Base-by-base conservation (phyloP, 2,888 invertebrate species). In the Argyresthia albistria region DNA sequence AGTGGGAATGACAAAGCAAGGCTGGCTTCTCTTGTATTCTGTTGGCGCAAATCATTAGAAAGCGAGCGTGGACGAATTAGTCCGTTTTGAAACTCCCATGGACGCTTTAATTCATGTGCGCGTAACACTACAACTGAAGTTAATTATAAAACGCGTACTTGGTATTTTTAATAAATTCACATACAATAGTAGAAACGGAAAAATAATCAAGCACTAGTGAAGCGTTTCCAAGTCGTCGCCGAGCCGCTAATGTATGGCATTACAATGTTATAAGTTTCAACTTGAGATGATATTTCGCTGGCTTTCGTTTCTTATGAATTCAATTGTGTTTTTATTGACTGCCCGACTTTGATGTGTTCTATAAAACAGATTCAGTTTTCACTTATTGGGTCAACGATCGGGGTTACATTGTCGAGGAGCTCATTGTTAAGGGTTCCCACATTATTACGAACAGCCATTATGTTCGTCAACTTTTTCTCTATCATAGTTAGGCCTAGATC, bases 181-280 rank as follows among this genome's bases (percentile, higher is more conserved):
- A 47, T 35, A 25, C 25, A 25, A 25, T 25, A 25, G 25, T 25
- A 25, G 74, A 76, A 76, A 78, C 72, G 72, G 61, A 65, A 69
- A 74, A 80, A 80, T 79, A 72, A 69, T 76, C 69, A 60, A 59
- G 57, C 58, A 67, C 73, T 64, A 78, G 74, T 80, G 68, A 80
- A 70, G 81, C 80, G 73, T 73, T 67, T 69, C 72, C 61, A 69
- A 72, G 73, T 69, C 65, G 67, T 65, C 67, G 69, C 73, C 67
- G 71, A 70, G 25, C 69, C 68, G 65, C 67, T 66, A 65, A 68
- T 65, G 66, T 66, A 66, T 64, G 56, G 61, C 54, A 65, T 60
- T 60, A 64, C 61, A 64, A 67, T 67, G 43, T 9, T 46, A 46
- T 11, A 45, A 7, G 45, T 15, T 45, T 45, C 45, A 14, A 45